phyloP scores from a whole-genome alignment of 1,140 invertebrate species.

The Drosophila nigromelanica region DNA sequence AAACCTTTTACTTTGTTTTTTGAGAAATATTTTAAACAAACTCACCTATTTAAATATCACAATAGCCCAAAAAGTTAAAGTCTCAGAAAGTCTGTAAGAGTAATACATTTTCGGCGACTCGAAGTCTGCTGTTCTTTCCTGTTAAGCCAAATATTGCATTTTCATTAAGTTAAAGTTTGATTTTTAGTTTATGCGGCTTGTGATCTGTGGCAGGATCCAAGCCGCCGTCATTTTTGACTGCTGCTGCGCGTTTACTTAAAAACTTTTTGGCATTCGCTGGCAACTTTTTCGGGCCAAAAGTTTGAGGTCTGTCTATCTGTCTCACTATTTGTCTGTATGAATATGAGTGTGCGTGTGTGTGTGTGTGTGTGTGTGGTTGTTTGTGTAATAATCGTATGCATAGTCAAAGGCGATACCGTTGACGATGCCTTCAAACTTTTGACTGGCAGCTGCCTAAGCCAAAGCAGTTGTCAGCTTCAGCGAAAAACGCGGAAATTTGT shows the following conservation, averaged over 20 bases:
- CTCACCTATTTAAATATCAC: too few species aligned
- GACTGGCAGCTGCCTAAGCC: constrained; percentile 61
- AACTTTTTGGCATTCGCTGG: constrained; percentile 54
- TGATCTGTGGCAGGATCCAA: constrained; percentile 26
- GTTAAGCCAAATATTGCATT: constrained; percentile 70
- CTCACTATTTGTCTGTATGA: constrained; percentile 26
- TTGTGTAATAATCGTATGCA: constrained; percentile 65
- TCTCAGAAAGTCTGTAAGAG: neutral
- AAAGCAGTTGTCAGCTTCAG: constrained; percentile 62
- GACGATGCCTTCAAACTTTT: constrained; percentile 58
- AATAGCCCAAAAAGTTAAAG: too few species aligned
- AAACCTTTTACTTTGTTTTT: too few species aligned
- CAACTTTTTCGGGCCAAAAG: constrained; percentile 64
- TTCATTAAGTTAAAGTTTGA: constrained; percentile 78
- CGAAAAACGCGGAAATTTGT: constrained; percentile 29
- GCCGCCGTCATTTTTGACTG: constrained; percentile 17
- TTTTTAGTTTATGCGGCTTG: constrained; percentile 61
- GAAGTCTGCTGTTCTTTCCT: neutral
- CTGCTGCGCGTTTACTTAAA: constrained; percentile 64
- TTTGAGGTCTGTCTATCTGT: constrained; percentile 54
- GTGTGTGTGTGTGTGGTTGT: constrained; percentile 21
- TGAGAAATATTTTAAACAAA: too few species aligned
- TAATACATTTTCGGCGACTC: constrained; percentile 1
- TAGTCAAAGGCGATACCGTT: constrained; percentile 56
- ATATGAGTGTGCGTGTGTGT: constrained; percentile 1